These are phyloP conservation scores for Noctua janthina DNA, from an alignment of 2,888 invertebrate genomes.

Conservation along the genomic window DNA sequence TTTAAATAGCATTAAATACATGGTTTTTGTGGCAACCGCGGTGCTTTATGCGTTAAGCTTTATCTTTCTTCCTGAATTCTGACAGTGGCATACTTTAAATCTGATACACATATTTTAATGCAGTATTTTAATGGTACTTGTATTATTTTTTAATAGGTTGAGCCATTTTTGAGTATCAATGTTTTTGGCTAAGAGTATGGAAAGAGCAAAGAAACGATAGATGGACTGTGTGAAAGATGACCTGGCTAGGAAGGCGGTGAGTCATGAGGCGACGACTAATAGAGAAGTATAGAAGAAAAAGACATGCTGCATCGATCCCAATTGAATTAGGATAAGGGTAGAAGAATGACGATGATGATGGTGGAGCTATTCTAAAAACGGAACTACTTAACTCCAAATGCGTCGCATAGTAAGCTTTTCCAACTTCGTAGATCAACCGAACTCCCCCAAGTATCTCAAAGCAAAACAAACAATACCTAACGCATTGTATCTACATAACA, in stretches of 20 bases:
- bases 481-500: slow-evolving; percentile 63
- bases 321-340: not conserved
- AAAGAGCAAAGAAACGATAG: not conserved
- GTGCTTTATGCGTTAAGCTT: not conserved
- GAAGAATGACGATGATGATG: not conserved
- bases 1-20: slow-evolving; percentile 43
- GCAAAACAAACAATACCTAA: slow-evolving; percentile 67
- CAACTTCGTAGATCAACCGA: slow-evolving; percentile 9
- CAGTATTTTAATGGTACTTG: not conserved
- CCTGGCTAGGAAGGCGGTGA: not conserved
- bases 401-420: not conserved
- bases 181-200: not conserved
- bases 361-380: not conserved
- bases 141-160: not conserved
- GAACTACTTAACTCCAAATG: not conserved
- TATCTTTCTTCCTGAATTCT: not conserved
- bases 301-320: not conserved
- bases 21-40: slow-evolving; percentile 12
- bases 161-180: not conserved
- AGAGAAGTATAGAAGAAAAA: not conserved
- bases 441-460: slow-evolving; percentile 34
- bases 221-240: not conserved
- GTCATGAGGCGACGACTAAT: not conserved
- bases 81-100: not conserved
- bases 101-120: not conserved